These are phyloP conservation scores for Luscinia luscinia DNA, from an alignment of 2,797 vertebrate species.

Conservation along the genomic window DNA sequence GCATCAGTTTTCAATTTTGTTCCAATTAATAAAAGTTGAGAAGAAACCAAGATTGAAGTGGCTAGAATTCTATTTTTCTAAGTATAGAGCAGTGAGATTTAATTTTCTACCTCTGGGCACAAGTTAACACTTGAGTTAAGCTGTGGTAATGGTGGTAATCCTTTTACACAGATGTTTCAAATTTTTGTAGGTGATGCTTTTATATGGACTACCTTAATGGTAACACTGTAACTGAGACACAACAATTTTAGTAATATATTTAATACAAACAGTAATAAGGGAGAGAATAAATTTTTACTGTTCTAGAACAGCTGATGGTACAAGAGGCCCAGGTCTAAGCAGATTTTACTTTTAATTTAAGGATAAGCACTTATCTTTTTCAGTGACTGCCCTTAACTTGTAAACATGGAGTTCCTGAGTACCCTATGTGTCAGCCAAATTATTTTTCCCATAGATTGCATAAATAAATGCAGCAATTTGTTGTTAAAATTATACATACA, in stretches of 20 bases:
- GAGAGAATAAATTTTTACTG: background rate
- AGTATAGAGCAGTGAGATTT: background rate
- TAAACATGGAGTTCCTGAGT: background rate
- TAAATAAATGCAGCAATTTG: background rate
- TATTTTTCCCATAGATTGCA: background rate
- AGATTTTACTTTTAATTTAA: background rate
- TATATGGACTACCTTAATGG: background rate
- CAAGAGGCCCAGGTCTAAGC: background rate
- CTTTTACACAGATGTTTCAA: background rate
- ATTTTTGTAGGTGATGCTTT: background rate
- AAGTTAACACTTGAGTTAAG: background rate
- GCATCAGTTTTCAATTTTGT: background rate
- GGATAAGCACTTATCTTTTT: background rate
- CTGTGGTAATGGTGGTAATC: background rate
- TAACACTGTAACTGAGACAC: background rate
- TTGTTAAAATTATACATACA: background rate
- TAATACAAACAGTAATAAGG: background rate
- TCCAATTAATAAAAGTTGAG: background rate
- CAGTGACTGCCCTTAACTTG: background rate
- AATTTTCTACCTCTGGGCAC: background rate
- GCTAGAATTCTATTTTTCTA: background rate
- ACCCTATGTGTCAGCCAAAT: background rate
- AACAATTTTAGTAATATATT: background rate
- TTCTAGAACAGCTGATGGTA: background rate
- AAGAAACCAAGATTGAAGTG: background rate